phyloP scores from a whole-genome alignment of 1,140 invertebrate species.

The Trachelipus rathkii region DNA sequence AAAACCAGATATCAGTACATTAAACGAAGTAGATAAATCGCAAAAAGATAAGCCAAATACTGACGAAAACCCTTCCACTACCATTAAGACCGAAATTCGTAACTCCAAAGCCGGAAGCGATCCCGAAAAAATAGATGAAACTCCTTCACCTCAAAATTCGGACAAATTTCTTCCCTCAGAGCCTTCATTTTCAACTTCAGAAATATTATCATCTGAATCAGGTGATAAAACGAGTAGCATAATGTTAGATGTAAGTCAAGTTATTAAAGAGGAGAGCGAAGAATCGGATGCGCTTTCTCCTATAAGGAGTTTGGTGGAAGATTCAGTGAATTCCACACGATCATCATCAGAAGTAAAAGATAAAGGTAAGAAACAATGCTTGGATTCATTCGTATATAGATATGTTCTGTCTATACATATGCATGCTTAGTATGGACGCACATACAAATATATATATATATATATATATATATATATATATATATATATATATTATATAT shows the following conservation, averaged over 20 bases:
- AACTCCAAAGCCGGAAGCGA: neutral
- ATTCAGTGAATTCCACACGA: neutral
- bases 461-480: no score
- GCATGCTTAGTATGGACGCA: no score
- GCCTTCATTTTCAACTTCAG: constrained; percentile 21
- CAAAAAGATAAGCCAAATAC: neutral
- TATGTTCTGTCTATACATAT: no score
- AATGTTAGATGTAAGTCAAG: constrained; percentile 29
- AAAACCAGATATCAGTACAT: constrained; percentile 20
- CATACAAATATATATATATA: no score
- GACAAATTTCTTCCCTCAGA: constrained; percentile 19
- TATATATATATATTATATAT: no score
- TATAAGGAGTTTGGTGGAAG: constrained; percentile 17
- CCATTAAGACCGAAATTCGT: neutral
- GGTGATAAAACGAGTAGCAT: constrained; percentile 23
- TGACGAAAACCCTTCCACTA: neutral
- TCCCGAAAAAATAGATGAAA: neutral
- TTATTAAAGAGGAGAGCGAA: constrained; percentile 31
- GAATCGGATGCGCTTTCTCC: constrained; percentile 29
- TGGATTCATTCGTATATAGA: no score
- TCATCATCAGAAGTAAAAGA: neutral
- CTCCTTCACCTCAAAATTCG: neutral
- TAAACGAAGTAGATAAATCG: neutral
- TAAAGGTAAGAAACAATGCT: neutral
- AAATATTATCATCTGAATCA: constrained; percentile 31